These are phyloP conservation scores for Cirrhinus mrigala DNA, from an alignment of 2,797 vertebrate species.

Conservation along the genomic window DNA sequence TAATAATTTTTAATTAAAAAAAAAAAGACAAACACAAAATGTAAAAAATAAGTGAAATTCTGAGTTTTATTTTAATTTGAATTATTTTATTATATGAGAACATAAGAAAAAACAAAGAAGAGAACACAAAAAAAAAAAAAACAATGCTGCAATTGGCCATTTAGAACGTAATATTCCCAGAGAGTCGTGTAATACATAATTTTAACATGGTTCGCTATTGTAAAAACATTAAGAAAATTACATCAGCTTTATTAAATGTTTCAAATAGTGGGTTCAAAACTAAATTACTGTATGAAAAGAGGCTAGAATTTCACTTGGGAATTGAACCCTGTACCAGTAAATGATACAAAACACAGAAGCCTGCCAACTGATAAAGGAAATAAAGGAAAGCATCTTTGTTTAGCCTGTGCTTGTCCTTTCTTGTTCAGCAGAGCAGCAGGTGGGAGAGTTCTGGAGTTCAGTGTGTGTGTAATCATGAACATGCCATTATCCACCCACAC, in stretches of 20 bases:
- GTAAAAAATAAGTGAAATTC: no score
- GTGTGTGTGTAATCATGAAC: slow-evolving; percentile 60
- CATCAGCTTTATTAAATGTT: background rate
- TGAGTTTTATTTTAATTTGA: no score
- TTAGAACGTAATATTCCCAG: background rate
- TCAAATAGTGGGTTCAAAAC: slow-evolving; percentile 2
- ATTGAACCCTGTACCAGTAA: slow-evolving; percentile 62
- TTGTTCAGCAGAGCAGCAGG: slow-evolving; percentile 62
- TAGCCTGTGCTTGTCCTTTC: slow-evolving; percentile 21
- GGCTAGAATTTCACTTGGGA: slow-evolving; percentile 46
- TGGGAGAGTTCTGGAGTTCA: slow-evolving; percentile 67
- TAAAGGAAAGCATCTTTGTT: slow-evolving; percentile 68
- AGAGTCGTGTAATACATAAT: no score
- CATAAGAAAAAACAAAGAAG: no score
- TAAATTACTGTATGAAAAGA: background rate
- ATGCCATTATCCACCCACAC: slow-evolving; percentile 59
- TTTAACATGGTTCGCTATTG: background rate
- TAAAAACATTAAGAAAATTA: background rate
- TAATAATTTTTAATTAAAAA: no score
- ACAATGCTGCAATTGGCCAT: background rate
- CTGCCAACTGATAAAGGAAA: slow-evolving; percentile 55
- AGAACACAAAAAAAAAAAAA: no score
- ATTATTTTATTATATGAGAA: background rate
- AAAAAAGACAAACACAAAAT: no score
- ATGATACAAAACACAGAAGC: slow-evolving; percentile 29